Evolutionary conservation across 2,888 invertebrate species (phyloP).

Genomic region (Tinea pellionella): DNA sequence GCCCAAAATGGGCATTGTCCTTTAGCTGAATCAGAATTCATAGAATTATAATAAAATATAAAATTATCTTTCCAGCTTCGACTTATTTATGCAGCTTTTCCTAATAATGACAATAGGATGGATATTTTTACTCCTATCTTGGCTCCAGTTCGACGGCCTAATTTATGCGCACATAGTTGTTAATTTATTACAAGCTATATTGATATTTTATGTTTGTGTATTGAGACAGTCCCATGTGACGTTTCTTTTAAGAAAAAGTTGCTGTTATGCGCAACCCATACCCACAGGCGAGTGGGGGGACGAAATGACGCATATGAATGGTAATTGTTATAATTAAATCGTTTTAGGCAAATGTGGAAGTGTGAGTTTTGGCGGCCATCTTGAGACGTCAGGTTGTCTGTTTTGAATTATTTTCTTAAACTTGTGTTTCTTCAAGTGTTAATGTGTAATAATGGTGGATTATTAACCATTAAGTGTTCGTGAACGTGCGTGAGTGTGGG

Average conservation of each 20-base stretch:
- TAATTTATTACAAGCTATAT: constrained; percentile 80
- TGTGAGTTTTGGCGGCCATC: too few species aligned
- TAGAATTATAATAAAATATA: not conserved
- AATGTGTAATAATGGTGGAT: too few species aligned
- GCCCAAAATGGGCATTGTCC: too few species aligned
- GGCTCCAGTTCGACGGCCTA: constrained; percentile 78
- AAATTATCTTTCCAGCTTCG: constrained; percentile 73
- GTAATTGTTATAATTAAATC: constrained; percentile 37
- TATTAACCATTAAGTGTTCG: too few species aligned
- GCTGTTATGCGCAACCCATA: constrained; percentile 80
- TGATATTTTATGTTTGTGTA: constrained; percentile 82
- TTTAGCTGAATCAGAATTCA: too few species aligned
- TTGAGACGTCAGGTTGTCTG: too few species aligned
- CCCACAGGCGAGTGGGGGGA: constrained; percentile 88
- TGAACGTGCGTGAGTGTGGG: too few species aligned
- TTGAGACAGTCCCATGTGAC: constrained; percentile 83
- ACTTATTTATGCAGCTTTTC: constrained; percentile 81
- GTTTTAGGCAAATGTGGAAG: too few species aligned
- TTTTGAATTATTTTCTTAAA: too few species aligned
- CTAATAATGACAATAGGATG: constrained; percentile 80
- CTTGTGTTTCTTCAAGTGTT: too few species aligned
- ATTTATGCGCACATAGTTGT: constrained; percentile 80
- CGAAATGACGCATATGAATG: constrained; percentile 89
- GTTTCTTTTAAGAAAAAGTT: constrained; percentile 81
- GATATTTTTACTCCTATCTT: constrained; percentile 82